Conservation (phyloP, 2,113 vertebrate species). For the Calidris pygmaea region DNA sequence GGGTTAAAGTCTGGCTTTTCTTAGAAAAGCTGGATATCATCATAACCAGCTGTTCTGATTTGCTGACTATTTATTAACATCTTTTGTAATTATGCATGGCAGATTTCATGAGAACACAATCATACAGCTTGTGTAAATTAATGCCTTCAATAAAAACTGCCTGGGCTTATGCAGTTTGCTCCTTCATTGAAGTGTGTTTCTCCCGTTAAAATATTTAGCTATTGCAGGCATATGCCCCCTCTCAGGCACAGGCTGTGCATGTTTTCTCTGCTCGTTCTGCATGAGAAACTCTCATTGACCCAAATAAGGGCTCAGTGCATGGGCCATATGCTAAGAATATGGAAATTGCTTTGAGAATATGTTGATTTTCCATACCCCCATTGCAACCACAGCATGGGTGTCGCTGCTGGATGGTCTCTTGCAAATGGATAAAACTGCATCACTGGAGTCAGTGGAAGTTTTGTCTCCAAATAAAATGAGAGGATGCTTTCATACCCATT, state of each 20-base stretch:
- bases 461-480: background rate
- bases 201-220: constrained; percentile 44
- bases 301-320: background rate
- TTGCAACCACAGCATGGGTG: background rate
- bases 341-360: constrained; percentile 11
- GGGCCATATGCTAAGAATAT: constrained; percentile 36
- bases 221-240: constrained; percentile 28
- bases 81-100: constrained; percentile 53
- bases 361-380: background rate
- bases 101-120: constrained; percentile 59
- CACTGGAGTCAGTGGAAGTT: background rate
- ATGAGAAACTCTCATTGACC: constrained; percentile 59
- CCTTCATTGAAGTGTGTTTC: constrained; percentile 12
- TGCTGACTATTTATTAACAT: constrained; percentile 61
- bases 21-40: constrained; percentile 62
- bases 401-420: background rate
- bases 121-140: constrained; percentile 63
- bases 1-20: constrained; percentile 57
- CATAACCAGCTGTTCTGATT: constrained; percentile 65
- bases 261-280: constrained; percentile 41
- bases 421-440: background rate
- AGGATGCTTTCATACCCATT: background rate
- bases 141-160: constrained; percentile 31
- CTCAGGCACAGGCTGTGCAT: constrained; percentile 20
- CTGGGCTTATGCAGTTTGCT: constrained; percentile 2